phyloP scores from a whole-genome alignment of 1,140 invertebrate genomes.

The Ips nitidus region DNA sequence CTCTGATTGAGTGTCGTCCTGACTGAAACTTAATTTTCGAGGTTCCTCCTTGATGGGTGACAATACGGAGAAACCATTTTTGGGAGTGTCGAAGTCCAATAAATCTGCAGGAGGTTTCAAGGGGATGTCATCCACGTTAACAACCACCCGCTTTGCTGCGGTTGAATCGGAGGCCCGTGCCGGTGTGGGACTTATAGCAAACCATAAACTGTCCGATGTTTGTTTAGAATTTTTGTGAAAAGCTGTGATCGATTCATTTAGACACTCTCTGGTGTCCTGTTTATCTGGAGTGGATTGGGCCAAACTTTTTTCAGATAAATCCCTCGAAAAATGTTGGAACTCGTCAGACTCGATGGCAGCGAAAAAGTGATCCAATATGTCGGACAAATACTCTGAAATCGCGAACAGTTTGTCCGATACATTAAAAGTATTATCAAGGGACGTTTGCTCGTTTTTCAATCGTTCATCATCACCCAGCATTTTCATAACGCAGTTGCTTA shows the following conservation, averaged over 20 bases:
- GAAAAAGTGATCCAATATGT: constrained; percentile 49
- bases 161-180: background rate
- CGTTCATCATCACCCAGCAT: constrained; percentile 37
- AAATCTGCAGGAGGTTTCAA: constrained; percentile 43
- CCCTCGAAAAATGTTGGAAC: constrained; percentile 32
- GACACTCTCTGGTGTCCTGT: background rate
- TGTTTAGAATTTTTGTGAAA: constrained; percentile 42
- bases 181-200: constrained; percentile 38
- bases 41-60: constrained; percentile 44
- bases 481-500: constrained; percentile 40
- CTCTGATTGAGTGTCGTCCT: background rate
- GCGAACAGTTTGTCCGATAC: constrained; percentile 46
- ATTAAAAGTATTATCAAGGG: constrained; percentile 28
- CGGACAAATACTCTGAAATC: constrained; percentile 47
- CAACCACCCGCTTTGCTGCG: constrained; percentile 19
- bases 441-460: constrained; percentile 23
- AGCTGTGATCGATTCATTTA: constrained; percentile 35
- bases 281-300: constrained; percentile 40
- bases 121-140: constrained; percentile 49
- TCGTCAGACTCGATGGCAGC: constrained; percentile 27
- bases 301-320: constrained; percentile 20
- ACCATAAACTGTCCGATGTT: constrained; percentile 47
- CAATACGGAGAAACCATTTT: constrained; percentile 5
- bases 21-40: constrained; percentile 29
- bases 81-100: background rate